Evolutionary conservation across 1,140 invertebrate species (phyloP).

Genomic region (Danaus melanippus): DNA sequence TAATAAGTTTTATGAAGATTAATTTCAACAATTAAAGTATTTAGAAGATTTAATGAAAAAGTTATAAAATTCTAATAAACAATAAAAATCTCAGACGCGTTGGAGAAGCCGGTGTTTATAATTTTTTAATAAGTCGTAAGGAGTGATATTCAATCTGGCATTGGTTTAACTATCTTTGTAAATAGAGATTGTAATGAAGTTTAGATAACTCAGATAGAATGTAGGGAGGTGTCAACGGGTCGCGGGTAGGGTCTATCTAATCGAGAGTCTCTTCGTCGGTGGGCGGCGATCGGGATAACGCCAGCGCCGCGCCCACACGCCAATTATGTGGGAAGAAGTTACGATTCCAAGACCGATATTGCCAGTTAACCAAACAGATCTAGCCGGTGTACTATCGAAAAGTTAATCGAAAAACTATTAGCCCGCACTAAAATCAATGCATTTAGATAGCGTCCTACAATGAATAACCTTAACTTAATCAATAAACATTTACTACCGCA

Average conservation of each 20-base stretch:
- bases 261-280: conserved; percentile 56
- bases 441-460: conserved; percentile 15
- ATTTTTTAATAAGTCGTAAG: background rate
- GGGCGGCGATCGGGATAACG: conserved; percentile 64
- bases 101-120: too few species aligned
- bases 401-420: conserved; percentile 53
- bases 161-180: too few species aligned
- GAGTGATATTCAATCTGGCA: background rate
- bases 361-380: conserved; percentile 47
- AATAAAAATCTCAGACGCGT: too few species aligned
- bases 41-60: conserved; percentile 1
- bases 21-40: background rate
- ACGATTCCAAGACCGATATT: conserved; percentile 55
- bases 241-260: conserved; percentile 51
- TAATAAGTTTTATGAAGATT: background rate
- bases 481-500: conserved; percentile 8
- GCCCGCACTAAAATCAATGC: conserved; percentile 44
- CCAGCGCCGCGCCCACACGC: conserved; percentile 59
- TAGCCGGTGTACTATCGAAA: conserved; percentile 37
- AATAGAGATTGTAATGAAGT: too few species aligned
- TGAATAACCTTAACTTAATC: conserved; percentile 4
- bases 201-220: conserved; percentile 14
- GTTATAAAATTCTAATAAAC: too few species aligned
- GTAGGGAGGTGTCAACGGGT: conserved; percentile 21
- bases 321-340: conserved; percentile 69